Percentiles rank a stretch among this genome's conserved stretches.
These are phyloP conservation scores for Aegithalos caudatus DNA, from an alignment of 2,113 vertebrate species.

Conservation along the genomic window DNA sequence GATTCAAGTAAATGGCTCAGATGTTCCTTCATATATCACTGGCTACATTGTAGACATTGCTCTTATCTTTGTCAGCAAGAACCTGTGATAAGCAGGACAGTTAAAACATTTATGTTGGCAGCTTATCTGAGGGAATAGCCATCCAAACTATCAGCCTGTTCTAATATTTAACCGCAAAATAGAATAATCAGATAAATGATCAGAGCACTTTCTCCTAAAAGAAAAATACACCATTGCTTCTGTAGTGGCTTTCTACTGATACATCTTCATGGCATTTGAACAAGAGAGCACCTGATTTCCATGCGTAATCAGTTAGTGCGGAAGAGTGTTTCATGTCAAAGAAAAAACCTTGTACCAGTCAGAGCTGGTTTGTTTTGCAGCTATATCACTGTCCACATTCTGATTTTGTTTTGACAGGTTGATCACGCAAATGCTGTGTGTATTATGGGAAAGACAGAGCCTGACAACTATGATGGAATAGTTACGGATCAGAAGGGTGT, in stretches of 20 bases:
- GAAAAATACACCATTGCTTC: background rate
- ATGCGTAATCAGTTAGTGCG: background rate
- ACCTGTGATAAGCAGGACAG: background rate
- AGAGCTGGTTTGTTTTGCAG: background rate
- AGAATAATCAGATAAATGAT: background rate
- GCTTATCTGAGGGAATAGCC: background rate
- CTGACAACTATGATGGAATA: slow-evolving; percentile 86
- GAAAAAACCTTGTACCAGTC: background rate
- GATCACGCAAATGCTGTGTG: slow-evolving; percentile 82
- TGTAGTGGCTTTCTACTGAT: background rate
- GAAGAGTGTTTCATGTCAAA: background rate
- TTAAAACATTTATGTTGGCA: background rate
- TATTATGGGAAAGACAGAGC: slow-evolving; percentile 81
- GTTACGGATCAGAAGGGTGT: slow-evolving; percentile 80
- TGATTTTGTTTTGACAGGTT: slow-evolving; percentile 65
- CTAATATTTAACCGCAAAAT: background rate
- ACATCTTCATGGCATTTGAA: background rate
- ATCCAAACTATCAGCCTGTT: background rate
- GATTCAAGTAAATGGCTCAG: background rate
- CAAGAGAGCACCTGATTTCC: background rate
- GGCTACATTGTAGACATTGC: background rate
- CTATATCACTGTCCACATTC: background rate
- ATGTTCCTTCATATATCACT: background rate
- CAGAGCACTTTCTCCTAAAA: background rate
- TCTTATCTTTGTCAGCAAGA: background rate